These are phyloP conservation scores for Melanostoma mellinum DNA, from an alignment of 2,888 invertebrate species.

Conservation along the genomic window DNA sequence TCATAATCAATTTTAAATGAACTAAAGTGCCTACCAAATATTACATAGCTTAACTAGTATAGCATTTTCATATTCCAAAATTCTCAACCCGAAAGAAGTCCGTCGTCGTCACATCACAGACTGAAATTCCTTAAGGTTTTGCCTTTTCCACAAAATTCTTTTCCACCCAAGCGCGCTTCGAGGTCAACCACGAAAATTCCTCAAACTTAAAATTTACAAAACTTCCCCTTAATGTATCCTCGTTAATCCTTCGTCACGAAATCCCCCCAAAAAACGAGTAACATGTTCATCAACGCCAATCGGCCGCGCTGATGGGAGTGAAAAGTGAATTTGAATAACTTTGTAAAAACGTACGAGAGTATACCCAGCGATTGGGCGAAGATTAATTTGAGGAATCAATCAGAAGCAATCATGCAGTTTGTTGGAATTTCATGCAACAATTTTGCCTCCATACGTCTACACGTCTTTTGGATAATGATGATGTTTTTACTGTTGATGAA, in stretches of 20 bases:
- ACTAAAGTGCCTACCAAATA: no score
- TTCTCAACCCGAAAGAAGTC: neutral
- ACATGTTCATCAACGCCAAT: slow-evolving; percentile 52
- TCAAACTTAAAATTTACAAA: slow-evolving; percentile 43
- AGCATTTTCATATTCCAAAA: no score
- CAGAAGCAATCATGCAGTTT: slow-evolving; percentile 52
- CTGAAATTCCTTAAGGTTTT: neutral
- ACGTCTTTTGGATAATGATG: slow-evolving; percentile 25
- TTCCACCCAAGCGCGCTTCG: slow-evolving; percentile 31
- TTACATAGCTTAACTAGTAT: no score
- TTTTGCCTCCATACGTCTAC: neutral
- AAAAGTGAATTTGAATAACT: slow-evolving; percentile 14
- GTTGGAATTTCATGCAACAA: slow-evolving; percentile 32
- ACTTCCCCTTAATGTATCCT: slow-evolving; percentile 30
- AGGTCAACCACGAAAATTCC: slow-evolving; percentile 57
- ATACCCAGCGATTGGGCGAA: slow-evolving; percentile 2
- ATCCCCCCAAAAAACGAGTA: slow-evolving; percentile 21
- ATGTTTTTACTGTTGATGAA: neutral
- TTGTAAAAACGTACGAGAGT: slow-evolving; percentile 16
- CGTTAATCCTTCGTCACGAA: slow-evolving; percentile 51
- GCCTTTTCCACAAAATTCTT: neutral
- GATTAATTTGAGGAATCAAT: slow-evolving; percentile 56
- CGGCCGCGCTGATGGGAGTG: neutral
- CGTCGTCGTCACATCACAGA: neutral
- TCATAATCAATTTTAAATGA: no score